Base-by-base conservation (phyloP, 2,113 vertebrate species). In the Ivindomyrus marchei region DNA sequence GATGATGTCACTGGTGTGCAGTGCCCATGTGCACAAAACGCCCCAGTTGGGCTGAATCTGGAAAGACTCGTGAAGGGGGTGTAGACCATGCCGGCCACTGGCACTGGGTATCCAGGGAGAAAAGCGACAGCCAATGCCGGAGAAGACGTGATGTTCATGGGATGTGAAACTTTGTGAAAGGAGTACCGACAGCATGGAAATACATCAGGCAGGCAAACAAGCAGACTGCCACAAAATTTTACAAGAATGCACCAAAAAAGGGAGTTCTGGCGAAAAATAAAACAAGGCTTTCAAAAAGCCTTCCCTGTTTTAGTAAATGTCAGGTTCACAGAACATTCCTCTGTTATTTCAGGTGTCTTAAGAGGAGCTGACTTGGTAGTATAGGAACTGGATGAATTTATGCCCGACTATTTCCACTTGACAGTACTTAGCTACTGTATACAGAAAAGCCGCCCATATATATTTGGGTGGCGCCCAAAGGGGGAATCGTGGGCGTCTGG, bases 121-220 rank as follows among this genome's bases (percentile, higher is more conserved):
- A 98, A 98, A 97, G 97, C 97, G 98, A 98, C 98, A 97, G 97
- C 97, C 94, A 96, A 96, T 95, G 97, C 96, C 97, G 96, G 97
- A 98, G 98, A 97, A 97, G 97, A 97, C 97, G 97, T 95, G 96
- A 97, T 96, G 97, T 96, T 95, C 93, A 96, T 96, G 97, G 96
- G 97, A 97, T 98, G 97, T 97, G 97, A 97, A 98, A 98, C 98
- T 98, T 11, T 46, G 15, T 46, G 80, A 45, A 83, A 74, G 66
- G 15, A 24, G 39, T 9, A 24, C 19, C 0, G 3, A 84, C 46
- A 21, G 17, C 19, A 84, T 24, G 21, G 46, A 85, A 47, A 85
- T 47, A 27, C 46, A 27, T 83, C 17, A 45, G 1, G 17, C 8
- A 19, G 77, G 77, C 19, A 85, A n/a, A 85, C 42, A 24, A 47